Evolutionary conservation across 2,113 vertebrate species (phyloP).

Genomic region (Recurvirostra avosetta): DNA sequence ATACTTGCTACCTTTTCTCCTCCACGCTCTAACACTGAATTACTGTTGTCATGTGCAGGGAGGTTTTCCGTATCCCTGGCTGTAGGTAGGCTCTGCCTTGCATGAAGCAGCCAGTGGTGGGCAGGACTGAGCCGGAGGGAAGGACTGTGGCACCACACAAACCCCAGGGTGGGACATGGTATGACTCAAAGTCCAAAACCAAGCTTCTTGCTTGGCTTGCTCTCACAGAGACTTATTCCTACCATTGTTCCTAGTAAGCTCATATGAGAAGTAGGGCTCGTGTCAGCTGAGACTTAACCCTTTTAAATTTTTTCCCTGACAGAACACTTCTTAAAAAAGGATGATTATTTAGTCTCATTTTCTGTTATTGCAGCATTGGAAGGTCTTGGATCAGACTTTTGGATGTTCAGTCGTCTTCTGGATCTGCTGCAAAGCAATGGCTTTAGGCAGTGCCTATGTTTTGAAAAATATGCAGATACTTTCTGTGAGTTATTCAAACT

Average conservation of each 20-base stretch:
- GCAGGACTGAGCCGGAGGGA: background rate
- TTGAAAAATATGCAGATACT: constrained; percentile 49
- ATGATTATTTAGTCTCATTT: constrained; percentile 20
- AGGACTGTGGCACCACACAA: background rate
- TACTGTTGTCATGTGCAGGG: background rate
- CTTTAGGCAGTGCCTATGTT: constrained; percentile 42
- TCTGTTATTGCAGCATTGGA: background rate
- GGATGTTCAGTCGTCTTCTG: background rate
- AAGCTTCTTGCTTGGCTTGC: background rate
- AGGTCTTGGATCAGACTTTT: constrained; percentile 24
- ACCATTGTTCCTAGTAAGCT: background rate
- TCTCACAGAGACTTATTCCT: background rate
- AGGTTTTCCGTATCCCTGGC: background rate
- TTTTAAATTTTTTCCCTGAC: constrained; percentile 29
- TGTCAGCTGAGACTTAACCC: constrained; percentile 44
- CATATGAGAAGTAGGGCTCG: background rate
- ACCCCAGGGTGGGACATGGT: background rate
- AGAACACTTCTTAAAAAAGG: constrained; percentile 7
- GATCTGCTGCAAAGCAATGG: constrained; percentile 28
- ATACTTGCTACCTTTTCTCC: background rate
- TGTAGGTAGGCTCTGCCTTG: background rate
- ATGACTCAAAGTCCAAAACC: background rate
- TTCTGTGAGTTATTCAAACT: constrained; percentile 13
- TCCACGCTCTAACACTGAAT: background rate
- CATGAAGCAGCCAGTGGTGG: background rate